Base-by-base conservation (phyloP, 1,140 invertebrate species). In the Neotoxoptera formosana region DNA sequence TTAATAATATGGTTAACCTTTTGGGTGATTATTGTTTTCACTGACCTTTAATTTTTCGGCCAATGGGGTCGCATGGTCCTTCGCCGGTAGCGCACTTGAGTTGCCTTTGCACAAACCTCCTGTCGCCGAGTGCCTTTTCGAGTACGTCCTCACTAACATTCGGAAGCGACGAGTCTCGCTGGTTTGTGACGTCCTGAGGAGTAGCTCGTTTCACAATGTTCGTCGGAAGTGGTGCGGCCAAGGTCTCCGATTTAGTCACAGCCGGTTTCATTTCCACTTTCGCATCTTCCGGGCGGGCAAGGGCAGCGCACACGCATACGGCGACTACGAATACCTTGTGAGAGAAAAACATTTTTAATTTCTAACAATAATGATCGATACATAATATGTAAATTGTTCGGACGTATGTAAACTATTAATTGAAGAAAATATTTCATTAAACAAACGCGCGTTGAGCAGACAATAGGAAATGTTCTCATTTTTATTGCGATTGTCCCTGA, bases 51-150 rank as follows among this genome's bases (percentile, higher is more conserved):
- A 97, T 95, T 94, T 96, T 95, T 93, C 96, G 96, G 90, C 97
- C 97, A 17, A 97, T 96, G 17, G 96, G 96, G 94, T 97, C 97
- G 94, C 97, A 97, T 0, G 96, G 96, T 8, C 96, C 97, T 95
- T 97, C 97, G 14, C 97, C 97, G 3, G 97, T 95, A 41, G 97
- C 96, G 94, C 97, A 97, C 94, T 97, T 97, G 53, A 97, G 95
- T 94, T 97, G 97, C 94, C 97, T 95, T 94, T 95, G 96, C 92
- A 97, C 95, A 94, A 97, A 97, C n/a, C 97, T 95, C 94, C 96
- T 96, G 95, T 97, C 97, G 93, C 96, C 97, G 45, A 97, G 95
- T 0, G 97, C 97, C 51, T 95, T 96, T 30, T 97, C 96, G 0
- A 97, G 95, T 76, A 96, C 96, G 34, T 96, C 96, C 94, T 97